These are phyloP conservation scores for Opisthograptis luteolata DNA, from an alignment of 2,888 invertebrate genomes.

Conservation along the genomic window DNA sequence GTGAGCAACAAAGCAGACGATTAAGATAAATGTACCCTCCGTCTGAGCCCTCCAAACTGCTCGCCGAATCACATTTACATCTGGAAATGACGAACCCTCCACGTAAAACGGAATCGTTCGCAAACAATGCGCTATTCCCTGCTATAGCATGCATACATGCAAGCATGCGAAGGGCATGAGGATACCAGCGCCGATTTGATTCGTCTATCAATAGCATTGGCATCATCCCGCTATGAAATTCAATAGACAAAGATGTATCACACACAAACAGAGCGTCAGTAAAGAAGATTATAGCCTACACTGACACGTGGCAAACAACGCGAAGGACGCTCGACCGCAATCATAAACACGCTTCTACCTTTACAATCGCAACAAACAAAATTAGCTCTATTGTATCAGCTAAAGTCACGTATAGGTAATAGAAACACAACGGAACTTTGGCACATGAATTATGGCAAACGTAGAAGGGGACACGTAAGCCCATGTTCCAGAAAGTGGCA, in stretches of 20 bases:
- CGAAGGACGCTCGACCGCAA: slow-evolving; percentile 37
- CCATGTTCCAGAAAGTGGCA: not conserved
- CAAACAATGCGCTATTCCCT: slow-evolving; percentile 47
- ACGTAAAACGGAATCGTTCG: slow-evolving; percentile 29
- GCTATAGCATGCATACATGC: too few relatives aligned
- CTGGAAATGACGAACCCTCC: slow-evolving; percentile 9
- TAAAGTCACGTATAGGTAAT: slow-evolving; percentile 38
- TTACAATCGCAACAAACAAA: slow-evolving; percentile 30
- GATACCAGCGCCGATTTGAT: slow-evolving; percentile 58
- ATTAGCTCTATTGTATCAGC: slow-evolving; percentile 28
- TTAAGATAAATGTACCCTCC: slow-evolving; percentile 46
- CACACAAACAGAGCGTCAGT: slow-evolving; percentile 44
- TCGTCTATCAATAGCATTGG: slow-evolving; percentile 67
- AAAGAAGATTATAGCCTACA: slow-evolving; percentile 32
- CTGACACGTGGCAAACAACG: slow-evolving; percentile 59
- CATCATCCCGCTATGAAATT: slow-evolving; percentile 56
- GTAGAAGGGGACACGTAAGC: not conserved
- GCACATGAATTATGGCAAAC: not conserved
- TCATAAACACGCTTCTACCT: slow-evolving; percentile 18
- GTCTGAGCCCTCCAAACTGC: slow-evolving; percentile 29
- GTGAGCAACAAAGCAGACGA: slow-evolving; percentile 57
- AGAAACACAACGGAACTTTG: not conserved
- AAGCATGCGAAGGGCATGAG: slow-evolving; percentile 55
- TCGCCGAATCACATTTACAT: slow-evolving; percentile 37
- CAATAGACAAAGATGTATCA: slow-evolving; percentile 49